A percentile compares a stretch with the other conserved stretches of the same genome.
These are phyloP conservation scores for Morpho deidamia DNA, from an alignment of 2,888 invertebrate genomes.

Conservation along the genomic window DNA sequence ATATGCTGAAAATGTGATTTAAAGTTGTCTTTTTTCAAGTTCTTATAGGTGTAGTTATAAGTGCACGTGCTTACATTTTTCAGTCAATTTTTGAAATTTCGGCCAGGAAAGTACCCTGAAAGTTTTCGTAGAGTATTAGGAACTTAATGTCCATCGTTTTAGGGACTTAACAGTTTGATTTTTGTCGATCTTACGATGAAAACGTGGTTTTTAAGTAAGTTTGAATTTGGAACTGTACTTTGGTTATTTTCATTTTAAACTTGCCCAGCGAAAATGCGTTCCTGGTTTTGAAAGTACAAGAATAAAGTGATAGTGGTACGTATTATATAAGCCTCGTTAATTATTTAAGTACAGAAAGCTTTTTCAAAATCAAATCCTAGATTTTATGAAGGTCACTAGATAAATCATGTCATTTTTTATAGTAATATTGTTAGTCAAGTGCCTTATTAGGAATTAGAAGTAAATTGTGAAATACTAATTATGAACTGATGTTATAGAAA, in stretches of 20 bases:
- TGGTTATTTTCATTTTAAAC: slow-evolving; percentile 49
- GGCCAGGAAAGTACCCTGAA: slow-evolving; percentile 33
- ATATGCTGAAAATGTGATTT: background rate
- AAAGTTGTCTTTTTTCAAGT: slow-evolving; percentile 18
- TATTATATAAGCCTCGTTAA: slow-evolving; percentile 28
- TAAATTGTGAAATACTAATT: no score
- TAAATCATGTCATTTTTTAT: slow-evolving; percentile 3
- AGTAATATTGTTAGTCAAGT: background rate
- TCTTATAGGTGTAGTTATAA: slow-evolving; percentile 56
- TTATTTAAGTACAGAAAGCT: background rate
- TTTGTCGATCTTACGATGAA: slow-evolving; percentile 4
- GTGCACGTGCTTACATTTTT: slow-evolving; percentile 75
- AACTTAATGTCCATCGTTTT: slow-evolving; percentile 1
- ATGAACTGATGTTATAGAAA: no score
- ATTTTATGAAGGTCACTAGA: slow-evolving; percentile 2
- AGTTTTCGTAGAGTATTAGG: slow-evolving; percentile 4
- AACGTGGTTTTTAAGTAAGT: slow-evolving; percentile 33
- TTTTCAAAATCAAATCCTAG: background rate
- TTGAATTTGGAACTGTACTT: slow-evolving; percentile 46
- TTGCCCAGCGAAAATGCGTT: slow-evolving; percentile 37
- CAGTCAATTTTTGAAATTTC: slow-evolving; percentile 57
- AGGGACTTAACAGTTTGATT: slow-evolving; percentile 23
- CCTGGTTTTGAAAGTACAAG: slow-evolving; percentile 40
- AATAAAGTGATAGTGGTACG: slow-evolving; percentile 70
- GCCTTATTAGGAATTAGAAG: background rate